phyloP scores from a whole-genome alignment of 2,113 vertebrate genomes.

The Tragelaphus buxtoni region DNA sequence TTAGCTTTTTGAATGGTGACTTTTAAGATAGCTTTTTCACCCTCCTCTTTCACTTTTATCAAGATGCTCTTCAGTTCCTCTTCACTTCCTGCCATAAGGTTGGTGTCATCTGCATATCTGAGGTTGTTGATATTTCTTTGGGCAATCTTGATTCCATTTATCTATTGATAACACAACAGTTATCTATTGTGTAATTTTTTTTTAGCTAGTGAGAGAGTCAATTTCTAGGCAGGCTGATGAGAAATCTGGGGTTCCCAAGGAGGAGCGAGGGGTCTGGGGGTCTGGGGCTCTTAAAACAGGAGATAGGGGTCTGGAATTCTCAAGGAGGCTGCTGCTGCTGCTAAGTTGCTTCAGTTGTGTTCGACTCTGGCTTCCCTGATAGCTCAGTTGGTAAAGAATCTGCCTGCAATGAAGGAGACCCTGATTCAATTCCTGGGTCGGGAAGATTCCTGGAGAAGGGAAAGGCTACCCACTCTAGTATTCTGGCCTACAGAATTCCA shows the following conservation, averaged over 20 bases:
- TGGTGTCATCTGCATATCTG: background rate
- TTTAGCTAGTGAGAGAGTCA: background rate
- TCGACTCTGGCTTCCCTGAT: too few relatives aligned
- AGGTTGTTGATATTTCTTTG: background rate
- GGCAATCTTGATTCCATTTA: background rate
- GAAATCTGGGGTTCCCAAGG: background rate
- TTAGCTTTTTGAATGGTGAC: background rate
- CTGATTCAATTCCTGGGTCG: too few relatives aligned
- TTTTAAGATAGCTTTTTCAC: background rate
- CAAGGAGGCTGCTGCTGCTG: too few relatives aligned
- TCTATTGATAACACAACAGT: background rate
- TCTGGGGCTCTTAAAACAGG: background rate
- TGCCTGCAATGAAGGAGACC: too few relatives aligned
- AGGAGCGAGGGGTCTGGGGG: background rate
- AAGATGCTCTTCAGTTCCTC: background rate
- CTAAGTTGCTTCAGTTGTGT: too few relatives aligned
- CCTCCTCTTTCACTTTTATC: background rate
- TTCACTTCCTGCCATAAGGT: background rate
- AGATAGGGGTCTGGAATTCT: background rate
- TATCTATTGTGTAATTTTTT: background rate
- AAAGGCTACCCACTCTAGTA: too few relatives aligned
- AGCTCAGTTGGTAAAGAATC: too few relatives aligned
- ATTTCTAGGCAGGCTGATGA: background rate
- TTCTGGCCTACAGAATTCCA: too few relatives aligned
- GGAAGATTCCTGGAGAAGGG: too few relatives aligned